phyloP scores from a whole-genome alignment of 2,888 invertebrate genomes.

The Syrphus vitripennis region DNA sequence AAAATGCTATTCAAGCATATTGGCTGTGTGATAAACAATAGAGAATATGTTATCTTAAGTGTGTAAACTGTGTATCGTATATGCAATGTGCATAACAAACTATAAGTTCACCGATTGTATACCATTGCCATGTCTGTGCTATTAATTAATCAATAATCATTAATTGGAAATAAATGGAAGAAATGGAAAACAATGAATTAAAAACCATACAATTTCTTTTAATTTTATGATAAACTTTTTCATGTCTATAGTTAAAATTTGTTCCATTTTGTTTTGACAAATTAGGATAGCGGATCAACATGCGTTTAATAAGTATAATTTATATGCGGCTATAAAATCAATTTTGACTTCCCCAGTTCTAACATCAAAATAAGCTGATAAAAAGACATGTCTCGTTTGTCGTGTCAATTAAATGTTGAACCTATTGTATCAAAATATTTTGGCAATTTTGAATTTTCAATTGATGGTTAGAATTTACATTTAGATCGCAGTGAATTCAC shows the following conservation, averaged over 20 bases:
- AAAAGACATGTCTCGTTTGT: background rate
- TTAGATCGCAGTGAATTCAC: background rate
- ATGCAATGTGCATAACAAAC: background rate
- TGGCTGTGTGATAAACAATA: background rate
- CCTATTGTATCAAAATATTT: conserved; percentile 8
- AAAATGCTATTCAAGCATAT: conserved; percentile 2
- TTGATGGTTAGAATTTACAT: conserved; percentile 32
- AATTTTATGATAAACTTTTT: too few relatives aligned
- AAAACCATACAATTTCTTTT: too few relatives aligned
- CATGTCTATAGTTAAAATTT: background rate
- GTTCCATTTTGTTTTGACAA: background rate
- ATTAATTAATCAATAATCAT: background rate
- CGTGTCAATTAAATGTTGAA: background rate
- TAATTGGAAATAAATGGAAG: too few relatives aligned
- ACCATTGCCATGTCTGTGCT: background rate
- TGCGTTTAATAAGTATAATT: background rate
- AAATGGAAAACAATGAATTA: too few relatives aligned
- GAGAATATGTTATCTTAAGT: background rate
- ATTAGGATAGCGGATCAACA: background rate
- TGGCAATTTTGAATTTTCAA: conserved; percentile 5
- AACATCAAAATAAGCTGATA: background rate
- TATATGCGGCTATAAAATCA: background rate
- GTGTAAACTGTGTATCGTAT: background rate
- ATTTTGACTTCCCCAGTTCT: background rate
- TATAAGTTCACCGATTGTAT: background rate